Evolutionary conservation across 1,140 invertebrate genomes (phyloP), one percentile per base, ranked within the genome.

Genomic region (Argopecten irradians): DNA sequence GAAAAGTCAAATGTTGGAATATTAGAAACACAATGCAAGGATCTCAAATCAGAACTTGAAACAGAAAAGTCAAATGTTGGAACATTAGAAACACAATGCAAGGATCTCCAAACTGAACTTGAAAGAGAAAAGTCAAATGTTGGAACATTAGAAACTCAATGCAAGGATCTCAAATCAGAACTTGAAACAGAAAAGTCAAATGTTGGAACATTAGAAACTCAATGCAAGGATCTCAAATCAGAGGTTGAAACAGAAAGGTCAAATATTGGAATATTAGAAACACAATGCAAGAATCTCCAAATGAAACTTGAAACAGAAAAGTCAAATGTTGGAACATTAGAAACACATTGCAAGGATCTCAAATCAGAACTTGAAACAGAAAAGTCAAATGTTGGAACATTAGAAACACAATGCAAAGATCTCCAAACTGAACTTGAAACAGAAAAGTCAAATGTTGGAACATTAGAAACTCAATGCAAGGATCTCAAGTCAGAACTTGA

Each of bases 361-460:
- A 87, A 55, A 87, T n/a, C 55, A 11, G 86, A 87, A 22, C 36
- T 36, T 33, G 36, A 71, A 71, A 32, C 22, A n/a, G 43, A 87
- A 71, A 35, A 22, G 19, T 28, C 46, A 86, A 19, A 82, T 41
- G n/a, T 35, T 86, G 82, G 28, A 16, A 86, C 9, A 46, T 43
- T 43, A 22, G 39, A 39, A 86, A 89, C 28, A 34, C 39, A 7
- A 19, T 83, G 35, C 39, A 22, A 86, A 84, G 87, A 33, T 43
- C 36, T 55, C 36, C 83, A 89, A 35, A 55, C 35, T 22, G 84
- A 91, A 39, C 33, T 90, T 14, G 83, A 90, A 32, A 82, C 84
- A 28, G 55, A 82, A 32, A 82, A 83, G 39, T 35, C 41, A 84
- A 86, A 83, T 34, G 14, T 87, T 0, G 71, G 41, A 55, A 35